Evolutionary conservation across 1,140 invertebrate species (phyloP), one percentile per base, ranked within the genome.

Genomic region (Bicyclus anynana): DNA sequence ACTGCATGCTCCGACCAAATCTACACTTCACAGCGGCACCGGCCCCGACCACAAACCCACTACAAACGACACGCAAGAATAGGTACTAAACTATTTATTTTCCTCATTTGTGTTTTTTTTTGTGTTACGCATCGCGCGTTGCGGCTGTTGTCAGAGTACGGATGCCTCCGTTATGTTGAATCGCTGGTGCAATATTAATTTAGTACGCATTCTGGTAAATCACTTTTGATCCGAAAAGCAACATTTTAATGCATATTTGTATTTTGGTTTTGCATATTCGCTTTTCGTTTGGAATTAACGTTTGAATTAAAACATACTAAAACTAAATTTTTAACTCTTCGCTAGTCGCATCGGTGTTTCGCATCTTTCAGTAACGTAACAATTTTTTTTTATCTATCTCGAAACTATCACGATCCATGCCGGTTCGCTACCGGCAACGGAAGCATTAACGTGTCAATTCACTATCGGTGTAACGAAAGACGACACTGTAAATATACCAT

Each of bases 1-100:
- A 84, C 84, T 87, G 84, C 84, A 85, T 85, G 84, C 84, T 83
- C 84, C 84, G 84, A 83, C 80, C 82, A 84, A 85, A 85, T 77
- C 84, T 80, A 72, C 84, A 84, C 84, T 80, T 73, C 80, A 80
- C 84, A 80, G 77, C 82, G 84, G 80, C 82, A 74, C 82, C 84
- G 74, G 78, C 81, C 80, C 74, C 78, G 74, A 80, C 80, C 72
- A 84, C 74, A 79, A 80, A 80, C 70, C 80, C 64, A 77, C 82
- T 72, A 82, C 81, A 79, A 80, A 79, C 84, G 77, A 67, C 80
- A 82, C 84, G 69, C 81, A 85, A 67, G 74, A 87, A 87, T 87
- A 87, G 84, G 84, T 87, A 87, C 83, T 81, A 74, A 73, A 84
- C 68, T 77, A 77, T 80, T 87, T 80, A 17, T 44, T 85, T 81